Conservation (phyloP, 2,888 invertebrate genomes). For the Philopedon plagiatum region DNA sequence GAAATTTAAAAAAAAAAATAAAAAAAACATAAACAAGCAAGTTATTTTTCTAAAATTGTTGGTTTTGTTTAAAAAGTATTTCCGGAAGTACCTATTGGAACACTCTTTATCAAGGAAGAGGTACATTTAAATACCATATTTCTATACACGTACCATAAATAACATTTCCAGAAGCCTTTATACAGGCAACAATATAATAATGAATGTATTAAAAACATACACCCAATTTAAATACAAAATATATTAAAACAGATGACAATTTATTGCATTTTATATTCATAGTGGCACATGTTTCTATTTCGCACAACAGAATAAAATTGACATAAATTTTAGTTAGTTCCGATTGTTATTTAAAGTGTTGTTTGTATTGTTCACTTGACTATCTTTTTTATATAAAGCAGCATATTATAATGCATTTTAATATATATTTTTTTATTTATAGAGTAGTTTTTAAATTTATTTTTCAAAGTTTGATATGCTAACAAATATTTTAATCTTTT, state of each 20-base stretch:
- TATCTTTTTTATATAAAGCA: background rate
- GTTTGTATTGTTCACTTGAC: background rate
- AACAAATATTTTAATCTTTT: too few relatives aligned
- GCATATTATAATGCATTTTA: background rate
- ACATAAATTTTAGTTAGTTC: constrained; percentile 26
- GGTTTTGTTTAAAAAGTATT: too few relatives aligned
- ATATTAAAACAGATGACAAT: constrained; percentile 29
- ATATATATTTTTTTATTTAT: too few relatives aligned
- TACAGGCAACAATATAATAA: constrained; percentile 17
- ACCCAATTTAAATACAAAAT: constrained; percentile 20
- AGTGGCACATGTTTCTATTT: constrained; percentile 30
- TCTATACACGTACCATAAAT: background rate
- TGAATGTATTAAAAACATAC: constrained; percentile 27
- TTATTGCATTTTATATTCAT: constrained; percentile 31
- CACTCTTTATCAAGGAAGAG: too few relatives aligned
- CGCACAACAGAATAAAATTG: constrained; percentile 29
- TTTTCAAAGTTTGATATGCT: too few relatives aligned
- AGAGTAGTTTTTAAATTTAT: too few relatives aligned
- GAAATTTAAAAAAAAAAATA: too few relatives aligned
- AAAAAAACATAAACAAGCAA: too few relatives aligned
- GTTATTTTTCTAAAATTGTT: too few relatives aligned
- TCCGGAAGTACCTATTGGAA: too few relatives aligned
- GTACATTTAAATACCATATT: too few relatives aligned
- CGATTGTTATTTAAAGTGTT: constrained; percentile 15
- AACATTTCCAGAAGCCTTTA: constrained; percentile 15